phyloP scores from a whole-genome alignment of 2,888 invertebrate genomes.

The Petrolisthes cinctipes region DNA sequence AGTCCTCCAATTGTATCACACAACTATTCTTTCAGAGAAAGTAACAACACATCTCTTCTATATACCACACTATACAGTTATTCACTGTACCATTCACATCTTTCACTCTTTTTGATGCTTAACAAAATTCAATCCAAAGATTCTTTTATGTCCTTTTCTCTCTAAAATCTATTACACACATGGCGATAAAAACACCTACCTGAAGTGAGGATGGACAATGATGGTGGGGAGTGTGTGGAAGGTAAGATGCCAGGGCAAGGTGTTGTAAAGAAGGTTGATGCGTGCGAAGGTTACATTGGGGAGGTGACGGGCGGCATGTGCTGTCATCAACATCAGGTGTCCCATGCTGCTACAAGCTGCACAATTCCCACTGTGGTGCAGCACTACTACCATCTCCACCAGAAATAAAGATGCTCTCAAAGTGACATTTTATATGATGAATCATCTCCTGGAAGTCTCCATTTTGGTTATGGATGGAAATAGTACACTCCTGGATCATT shows the following conservation, averaged over 20 bases:
- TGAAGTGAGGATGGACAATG: slow-evolving; percentile 78
- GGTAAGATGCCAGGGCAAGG: slow-evolving; percentile 88
- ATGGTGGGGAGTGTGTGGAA: slow-evolving; percentile 84
- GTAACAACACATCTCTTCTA: neutral
- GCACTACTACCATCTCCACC: slow-evolving; percentile 73
- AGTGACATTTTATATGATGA: too few relatives aligned
- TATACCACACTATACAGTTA: neutral
- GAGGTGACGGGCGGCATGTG: slow-evolving; percentile 75
- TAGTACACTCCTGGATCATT: too few relatives aligned
- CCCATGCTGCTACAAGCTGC: slow-evolving; percentile 81
- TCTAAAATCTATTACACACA: neutral
- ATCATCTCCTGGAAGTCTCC: too few relatives aligned
- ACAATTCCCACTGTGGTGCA: slow-evolving; percentile 85
- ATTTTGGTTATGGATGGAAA: too few relatives aligned
- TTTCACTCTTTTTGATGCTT: neutral
- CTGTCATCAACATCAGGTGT: slow-evolving; percentile 78
- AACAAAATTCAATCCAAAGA: neutral
- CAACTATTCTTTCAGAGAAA: neutral
- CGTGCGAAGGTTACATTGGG: slow-evolving; percentile 75
- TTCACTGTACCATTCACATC: neutral
- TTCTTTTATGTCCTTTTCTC: neutral
- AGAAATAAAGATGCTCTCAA: too few relatives aligned
- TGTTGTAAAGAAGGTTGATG: slow-evolving; percentile 86
- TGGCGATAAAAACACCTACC: slow-evolving; percentile 25
- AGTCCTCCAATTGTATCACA: too few relatives aligned